phyloP scores from a whole-genome alignment of 92 coral and sea anemone genomes.

The Parazoanthus darwini region DNA sequence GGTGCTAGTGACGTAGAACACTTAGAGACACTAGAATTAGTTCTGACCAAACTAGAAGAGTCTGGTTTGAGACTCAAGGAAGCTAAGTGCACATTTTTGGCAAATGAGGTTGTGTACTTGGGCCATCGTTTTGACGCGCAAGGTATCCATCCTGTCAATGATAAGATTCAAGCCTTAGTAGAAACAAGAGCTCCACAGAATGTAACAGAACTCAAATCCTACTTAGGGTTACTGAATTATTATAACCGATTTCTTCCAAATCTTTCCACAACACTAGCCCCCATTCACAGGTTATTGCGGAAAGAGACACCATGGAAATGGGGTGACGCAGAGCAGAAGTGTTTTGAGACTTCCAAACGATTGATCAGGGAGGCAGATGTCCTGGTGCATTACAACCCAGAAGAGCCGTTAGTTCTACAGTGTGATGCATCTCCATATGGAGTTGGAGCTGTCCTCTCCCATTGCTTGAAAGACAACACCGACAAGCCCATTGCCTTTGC shows the following conservation, averaged over 20 bases:
- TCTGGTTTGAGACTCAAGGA: conserved; percentile 52
- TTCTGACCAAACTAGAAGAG: not conserved
- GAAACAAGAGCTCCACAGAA: conserved; percentile 47
- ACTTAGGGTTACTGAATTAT: conserved; percentile 35
- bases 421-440: conserved; percentile 52
- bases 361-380: conserved; percentile 30
- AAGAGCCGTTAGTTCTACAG: conserved; percentile 12
- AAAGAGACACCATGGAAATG: conserved; percentile 33
- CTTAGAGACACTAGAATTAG: no score
- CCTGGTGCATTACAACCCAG: conserved; percentile 40
- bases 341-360: conserved; percentile 27
- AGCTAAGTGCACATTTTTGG: conserved; percentile 46
- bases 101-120: conserved; percentile 44
- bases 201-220: conserved; percentile 10
- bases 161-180: conserved; percentile 50
- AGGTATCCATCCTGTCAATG: conserved; percentile 50
- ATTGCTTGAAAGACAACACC: conserved; percentile 27
- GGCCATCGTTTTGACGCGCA: conserved; percentile 46
- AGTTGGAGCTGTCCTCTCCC: conserved; percentile 48
- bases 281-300: conserved; percentile 27
- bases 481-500: conserved; percentile 44
- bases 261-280: conserved; percentile 30
- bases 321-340: conserved; percentile 17
- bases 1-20: no score
- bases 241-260: not conserved